phyloP scores from a whole-genome alignment of 2,797 vertebrate species.

The Peromyscus eremicus region DNA sequence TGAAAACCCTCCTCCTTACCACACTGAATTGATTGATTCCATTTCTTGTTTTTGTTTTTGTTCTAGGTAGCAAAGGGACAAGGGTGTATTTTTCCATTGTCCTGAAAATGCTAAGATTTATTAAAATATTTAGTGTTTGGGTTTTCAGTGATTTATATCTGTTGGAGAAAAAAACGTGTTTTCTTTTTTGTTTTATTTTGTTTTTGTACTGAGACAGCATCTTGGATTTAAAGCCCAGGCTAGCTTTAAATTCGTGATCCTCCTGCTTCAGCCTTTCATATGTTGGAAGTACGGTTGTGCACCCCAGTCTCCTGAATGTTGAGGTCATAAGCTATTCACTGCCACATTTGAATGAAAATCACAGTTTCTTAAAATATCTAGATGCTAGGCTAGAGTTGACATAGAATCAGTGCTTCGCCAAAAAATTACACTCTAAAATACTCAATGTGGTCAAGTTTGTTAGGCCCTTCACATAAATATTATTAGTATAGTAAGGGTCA shows the following conservation, averaged over 20 bases:
- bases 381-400: not conserved
- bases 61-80: not conserved
- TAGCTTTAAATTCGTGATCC: not conserved
- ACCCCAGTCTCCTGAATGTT: not conserved
- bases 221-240: not conserved
- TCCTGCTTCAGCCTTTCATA: not conserved
- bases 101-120: constrained; percentile 8
- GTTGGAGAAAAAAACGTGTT: not conserved
- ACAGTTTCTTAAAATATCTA: constrained; percentile 47
- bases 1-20: not conserved
- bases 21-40: not conserved
- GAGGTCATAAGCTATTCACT: not conserved
- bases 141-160: constrained; percentile 49
- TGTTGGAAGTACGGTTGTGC: not conserved
- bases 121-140: constrained; percentile 32
- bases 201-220: not conserved
- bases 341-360: not conserved
- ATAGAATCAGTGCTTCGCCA: not conserved
- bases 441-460: not conserved
- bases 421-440: not conserved
- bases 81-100: not conserved
- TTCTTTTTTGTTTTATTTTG: not conserved
- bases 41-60: constrained; percentile 53
- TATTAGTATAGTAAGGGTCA: not conserved
- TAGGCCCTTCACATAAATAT: constrained; percentile 37